phyloP scores from a whole-genome alignment of 1,140 invertebrate species.

The Pogonognathellus flavescens region DNA sequence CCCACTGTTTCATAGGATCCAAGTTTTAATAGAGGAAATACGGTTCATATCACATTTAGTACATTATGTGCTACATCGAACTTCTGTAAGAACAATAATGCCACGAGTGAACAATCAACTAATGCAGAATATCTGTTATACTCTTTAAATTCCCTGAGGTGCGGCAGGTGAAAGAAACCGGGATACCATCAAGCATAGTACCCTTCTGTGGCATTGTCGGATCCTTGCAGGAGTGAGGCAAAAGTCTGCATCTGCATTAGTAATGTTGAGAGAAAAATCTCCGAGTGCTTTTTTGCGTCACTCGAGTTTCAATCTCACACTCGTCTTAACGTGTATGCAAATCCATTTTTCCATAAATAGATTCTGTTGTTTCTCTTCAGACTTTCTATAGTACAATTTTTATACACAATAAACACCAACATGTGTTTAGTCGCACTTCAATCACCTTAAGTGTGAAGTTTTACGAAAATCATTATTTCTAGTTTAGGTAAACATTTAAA shows the following conservation, averaged over 20 bases:
- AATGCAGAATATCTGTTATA: constrained; percentile 50
- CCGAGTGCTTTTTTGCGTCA: background rate
- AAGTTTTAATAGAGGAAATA: too few relatives aligned
- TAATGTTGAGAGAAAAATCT: background rate
- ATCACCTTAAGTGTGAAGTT: too few relatives aligned
- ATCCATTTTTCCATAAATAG: background rate
- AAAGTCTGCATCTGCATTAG: too few relatives aligned
- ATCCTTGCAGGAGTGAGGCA: too few relatives aligned
- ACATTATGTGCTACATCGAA: too few relatives aligned
- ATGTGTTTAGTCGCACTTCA: too few relatives aligned
- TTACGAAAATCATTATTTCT: too few relatives aligned
- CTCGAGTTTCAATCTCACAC: background rate
- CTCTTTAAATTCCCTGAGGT: constrained; percentile 28
- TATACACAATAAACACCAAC: too few relatives aligned
- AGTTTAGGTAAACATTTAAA: too few relatives aligned
- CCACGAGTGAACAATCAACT: constrained; percentile 33
- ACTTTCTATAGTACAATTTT: background rate
- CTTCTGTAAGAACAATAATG: background rate
- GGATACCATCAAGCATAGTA: background rate
- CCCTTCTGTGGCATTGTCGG: too few relatives aligned
- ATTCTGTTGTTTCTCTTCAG: background rate
- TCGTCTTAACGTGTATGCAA: background rate
- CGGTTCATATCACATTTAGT: too few relatives aligned
- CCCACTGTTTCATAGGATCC: too few relatives aligned
- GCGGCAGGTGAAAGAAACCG: background rate